A percentile compares a stretch with the other conserved stretches of the same genome.
Evolutionary conservation across 2,888 invertebrate species (phyloP).

Genomic region (Steinernema carpocapsae): DNA sequence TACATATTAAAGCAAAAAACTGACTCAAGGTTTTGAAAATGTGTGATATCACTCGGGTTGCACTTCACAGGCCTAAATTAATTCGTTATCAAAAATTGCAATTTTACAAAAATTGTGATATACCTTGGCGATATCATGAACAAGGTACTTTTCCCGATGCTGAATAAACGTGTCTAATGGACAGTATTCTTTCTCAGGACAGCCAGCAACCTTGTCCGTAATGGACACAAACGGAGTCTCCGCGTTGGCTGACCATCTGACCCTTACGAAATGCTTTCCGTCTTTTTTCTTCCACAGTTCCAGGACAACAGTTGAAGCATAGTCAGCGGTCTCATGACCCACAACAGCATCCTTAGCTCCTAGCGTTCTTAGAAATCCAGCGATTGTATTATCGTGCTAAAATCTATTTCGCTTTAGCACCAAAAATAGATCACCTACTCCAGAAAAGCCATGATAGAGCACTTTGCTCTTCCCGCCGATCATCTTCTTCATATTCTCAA

Average conservation of each 20-base stretch:
- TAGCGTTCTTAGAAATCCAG: constrained; percentile 30
- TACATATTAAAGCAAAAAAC: too few species aligned
- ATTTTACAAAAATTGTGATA: neutral
- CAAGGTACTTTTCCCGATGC: neutral
- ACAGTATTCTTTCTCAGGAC: neutral
- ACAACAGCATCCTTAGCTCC: constrained; percentile 36
- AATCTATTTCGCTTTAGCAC: neutral
- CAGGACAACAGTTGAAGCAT: constrained; percentile 22
- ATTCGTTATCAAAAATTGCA: neutral
- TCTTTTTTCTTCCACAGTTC: too few species aligned
- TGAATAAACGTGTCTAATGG: neutral
- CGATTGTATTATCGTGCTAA: constrained; percentile 38
- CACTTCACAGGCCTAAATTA: neutral
- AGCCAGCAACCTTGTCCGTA: neutral
- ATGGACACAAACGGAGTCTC: neutral
- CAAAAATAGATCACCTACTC: constrained; percentile 22
- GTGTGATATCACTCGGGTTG: too few species aligned
- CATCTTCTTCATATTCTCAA: constrained; percentile 38
- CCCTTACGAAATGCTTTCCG: constrained; percentile 4
- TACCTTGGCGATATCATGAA: neutral
- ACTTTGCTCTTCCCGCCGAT: neutral
- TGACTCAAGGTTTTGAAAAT: too few species aligned
- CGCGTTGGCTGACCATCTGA: neutral
- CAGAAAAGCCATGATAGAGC: constrained; percentile 38
- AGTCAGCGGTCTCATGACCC: constrained; percentile 18